Evolutionary conservation across 2,888 invertebrate species (phyloP).

Genomic region (Drosophila stalkeri): DNA sequence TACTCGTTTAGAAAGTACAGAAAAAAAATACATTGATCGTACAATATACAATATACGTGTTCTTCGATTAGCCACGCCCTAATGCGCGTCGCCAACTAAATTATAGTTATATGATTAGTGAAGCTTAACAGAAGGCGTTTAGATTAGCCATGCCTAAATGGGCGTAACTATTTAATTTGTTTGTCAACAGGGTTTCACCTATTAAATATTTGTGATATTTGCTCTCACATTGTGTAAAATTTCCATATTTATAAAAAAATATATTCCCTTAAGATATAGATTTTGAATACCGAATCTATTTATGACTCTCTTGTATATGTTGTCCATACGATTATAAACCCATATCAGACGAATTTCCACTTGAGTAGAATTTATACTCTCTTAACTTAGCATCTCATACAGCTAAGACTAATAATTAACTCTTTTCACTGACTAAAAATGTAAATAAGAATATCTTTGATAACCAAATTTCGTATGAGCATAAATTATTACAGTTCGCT

Average conservation of each 20-base stretch:
- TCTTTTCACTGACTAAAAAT: background rate
- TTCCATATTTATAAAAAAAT: background rate
- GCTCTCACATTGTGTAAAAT: background rate
- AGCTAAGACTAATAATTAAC: background rate
- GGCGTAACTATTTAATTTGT: background rate
- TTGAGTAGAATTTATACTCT: background rate
- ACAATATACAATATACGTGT: background rate
- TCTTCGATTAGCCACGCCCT: background rate
- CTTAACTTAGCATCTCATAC: background rate
- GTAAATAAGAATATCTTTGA: background rate
- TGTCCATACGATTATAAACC: too few species aligned
- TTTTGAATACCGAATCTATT: background rate
- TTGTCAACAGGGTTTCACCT: background rate
- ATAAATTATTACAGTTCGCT: conserved; percentile 3
- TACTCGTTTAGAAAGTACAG: background rate
- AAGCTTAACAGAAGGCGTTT: background rate
- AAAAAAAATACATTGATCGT: background rate
- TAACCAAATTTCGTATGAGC: background rate
- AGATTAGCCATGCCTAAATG: background rate
- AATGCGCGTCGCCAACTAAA: background rate
- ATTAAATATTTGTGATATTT: background rate
- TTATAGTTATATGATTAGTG: background rate
- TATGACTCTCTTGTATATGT: background rate
- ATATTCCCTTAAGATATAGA: background rate
- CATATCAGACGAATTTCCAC: background rate